phyloP scores from a whole-genome alignment of 2,888 invertebrate genomes.

The Harmothoe impar region DNA sequence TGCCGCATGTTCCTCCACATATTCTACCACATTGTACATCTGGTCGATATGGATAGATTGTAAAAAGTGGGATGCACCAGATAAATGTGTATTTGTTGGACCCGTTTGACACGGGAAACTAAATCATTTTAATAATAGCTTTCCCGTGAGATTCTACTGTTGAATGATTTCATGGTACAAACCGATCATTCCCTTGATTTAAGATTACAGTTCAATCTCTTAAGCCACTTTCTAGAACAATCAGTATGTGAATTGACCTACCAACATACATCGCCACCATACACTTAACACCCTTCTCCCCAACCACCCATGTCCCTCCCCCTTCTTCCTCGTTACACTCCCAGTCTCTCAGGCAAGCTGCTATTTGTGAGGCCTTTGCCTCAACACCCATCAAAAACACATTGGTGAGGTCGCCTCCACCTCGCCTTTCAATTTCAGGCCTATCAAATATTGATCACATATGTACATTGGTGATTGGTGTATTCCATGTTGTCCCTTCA shows the following conservation, averaged over 20 bases:
- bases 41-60: no score
- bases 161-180: no score
- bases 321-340: not conserved
- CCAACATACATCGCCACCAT: not conserved
- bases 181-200: no score
- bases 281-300: not conserved
- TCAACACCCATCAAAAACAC: conserved; percentile 38
- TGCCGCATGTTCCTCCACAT: not conserved
- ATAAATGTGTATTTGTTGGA: no score
- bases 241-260: no score
- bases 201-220: no score
- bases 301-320: not conserved
- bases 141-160: no score
- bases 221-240: no score
- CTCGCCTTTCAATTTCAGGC: conserved; percentile 31
- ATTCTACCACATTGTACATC: no score
- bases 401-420: conserved; percentile 22
- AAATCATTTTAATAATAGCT: no score
- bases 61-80: no score
- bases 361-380: conserved; percentile 37
- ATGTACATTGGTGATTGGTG: conserved; percentile 41
- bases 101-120: no score
- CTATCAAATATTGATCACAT: conserved; percentile 40
- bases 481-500: conserved; percentile 25
- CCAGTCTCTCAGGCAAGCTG: conserved; percentile 32